phyloP scores from a whole-genome alignment of 2,113 vertebrate genomes.

The Aptenodytes patagonicus region DNA sequence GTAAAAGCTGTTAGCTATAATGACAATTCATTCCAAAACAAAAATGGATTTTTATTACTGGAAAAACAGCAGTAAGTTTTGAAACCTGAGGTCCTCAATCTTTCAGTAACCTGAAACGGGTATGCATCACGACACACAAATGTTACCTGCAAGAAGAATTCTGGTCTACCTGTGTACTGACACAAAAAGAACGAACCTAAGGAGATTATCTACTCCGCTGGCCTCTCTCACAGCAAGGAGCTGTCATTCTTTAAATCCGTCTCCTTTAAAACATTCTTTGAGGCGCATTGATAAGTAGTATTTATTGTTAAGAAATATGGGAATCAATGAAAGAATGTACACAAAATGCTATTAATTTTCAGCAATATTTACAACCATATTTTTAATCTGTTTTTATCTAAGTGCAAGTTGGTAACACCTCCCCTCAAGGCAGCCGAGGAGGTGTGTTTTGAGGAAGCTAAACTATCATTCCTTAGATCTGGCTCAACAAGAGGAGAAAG shows the following conservation, averaged over 20 bases:
- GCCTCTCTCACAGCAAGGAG: background rate
- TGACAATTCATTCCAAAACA: background rate
- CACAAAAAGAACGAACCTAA: background rate
- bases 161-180: background rate
- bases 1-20: background rate
- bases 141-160: background rate
- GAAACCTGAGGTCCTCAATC: background rate
- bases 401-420: background rate
- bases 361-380: background rate
- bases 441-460: background rate
- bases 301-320: background rate
- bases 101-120: background rate
- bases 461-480: background rate
- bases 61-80: background rate
- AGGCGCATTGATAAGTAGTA: background rate
- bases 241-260: background rate
- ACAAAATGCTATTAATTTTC: background rate
- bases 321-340: background rate
- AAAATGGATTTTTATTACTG: background rate
- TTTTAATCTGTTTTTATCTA: background rate
- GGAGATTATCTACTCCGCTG: background rate
- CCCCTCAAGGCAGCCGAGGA: background rate
- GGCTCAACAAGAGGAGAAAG: background rate
- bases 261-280: background rate
- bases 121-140: background rate